phyloP scores from a whole-genome alignment of 2,888 invertebrate genomes.

The Drosophila subsilvestris region DNA sequence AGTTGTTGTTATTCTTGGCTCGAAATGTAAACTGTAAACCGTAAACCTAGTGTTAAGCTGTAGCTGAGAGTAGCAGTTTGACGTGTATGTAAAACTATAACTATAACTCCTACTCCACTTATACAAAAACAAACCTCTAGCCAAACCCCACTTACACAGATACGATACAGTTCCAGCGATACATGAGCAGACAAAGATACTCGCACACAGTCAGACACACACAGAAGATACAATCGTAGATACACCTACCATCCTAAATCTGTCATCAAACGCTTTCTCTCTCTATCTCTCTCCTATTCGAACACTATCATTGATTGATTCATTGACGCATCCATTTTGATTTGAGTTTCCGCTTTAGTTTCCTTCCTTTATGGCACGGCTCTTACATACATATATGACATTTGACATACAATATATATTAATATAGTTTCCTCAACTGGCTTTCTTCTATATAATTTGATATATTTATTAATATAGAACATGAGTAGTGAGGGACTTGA shows the following conservation, averaged over 20 bases:
- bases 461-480: slow-evolving; percentile 2
- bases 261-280: slow-evolving; percentile 26
- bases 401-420: slow-evolving; percentile 4
- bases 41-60: slow-evolving; percentile 42
- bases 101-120: slow-evolving; percentile 20
- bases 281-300: slow-evolving; percentile 6
- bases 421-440: slow-evolving; percentile 30
- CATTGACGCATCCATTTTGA: slow-evolving; percentile 38
- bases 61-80: slow-evolving; percentile 58
- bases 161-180: neutral
- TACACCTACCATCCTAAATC: slow-evolving; percentile 1
- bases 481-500: slow-evolving; percentile 26
- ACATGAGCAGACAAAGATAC: slow-evolving; percentile 20
- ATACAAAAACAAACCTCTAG: slow-evolving; percentile 21
- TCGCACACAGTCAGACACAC: slow-evolving; percentile 17
- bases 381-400: too few relatives aligned
- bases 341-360: slow-evolving; percentile 56
- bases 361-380: slow-evolving; percentile 54
- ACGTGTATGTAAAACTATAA: slow-evolving; percentile 41
- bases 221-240: slow-evolving; percentile 36
- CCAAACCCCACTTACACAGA: slow-evolving; percentile 12
- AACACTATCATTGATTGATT: slow-evolving; percentile 21
- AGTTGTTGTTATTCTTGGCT: slow-evolving; percentile 46
- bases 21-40: slow-evolving; percentile 42
- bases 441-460: slow-evolving; percentile 12